Base-by-base conservation (phyloP, 1,140 invertebrate species). In the Dinoponera quadriceps region DNA sequence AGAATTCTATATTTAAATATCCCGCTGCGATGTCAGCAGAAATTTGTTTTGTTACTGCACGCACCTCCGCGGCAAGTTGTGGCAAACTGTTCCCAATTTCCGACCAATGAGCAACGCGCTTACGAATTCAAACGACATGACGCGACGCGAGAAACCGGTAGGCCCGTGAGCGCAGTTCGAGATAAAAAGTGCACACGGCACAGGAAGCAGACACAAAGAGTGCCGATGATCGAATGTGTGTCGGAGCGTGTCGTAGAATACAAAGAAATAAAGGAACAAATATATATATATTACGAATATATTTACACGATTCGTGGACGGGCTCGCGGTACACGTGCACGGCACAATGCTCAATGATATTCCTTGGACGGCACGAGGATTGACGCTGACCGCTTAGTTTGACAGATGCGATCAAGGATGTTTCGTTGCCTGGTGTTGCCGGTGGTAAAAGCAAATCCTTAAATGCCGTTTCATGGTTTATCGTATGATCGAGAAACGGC, bases 91-190 rank as follows among this genome's bases (percentile, higher is more conserved):
- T n/a, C 16, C 18, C 63, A 38, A 14, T 20, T 5, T 16, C 0
- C 16, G 22, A 57, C 75, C 65, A 80, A 80, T 80, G 25, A 27
- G 14, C 33, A 22, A 0, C 1, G 14, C 22, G 22, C 22, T 80
- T 14, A n/a, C 22, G n/a, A 71, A 59, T 80, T 80, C 65, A 80
- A 80, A 80, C 25, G 25, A 18, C 14, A 54, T 51, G 44, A 66
- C 22, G 62, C 9, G n/a, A 51, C 0, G 0, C 9, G 11, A 54
- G n/a, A n/a, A 55, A 69, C 65, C 65, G 65, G 75, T 80, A 69
- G 29, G 55, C 18, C 22, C 2, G 38, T 44, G 20, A 29, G 16
- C 20, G 1, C 3, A 14, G n/a, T 38, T 18, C 14, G 33, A 69
- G 65, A 71, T 80, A 22, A 14, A 22, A 22, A 80, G 60, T 25